These are phyloP conservation scores for Leucophenga varia DNA, from an alignment of 1,140 invertebrate species.

Conservation along the genomic window DNA sequence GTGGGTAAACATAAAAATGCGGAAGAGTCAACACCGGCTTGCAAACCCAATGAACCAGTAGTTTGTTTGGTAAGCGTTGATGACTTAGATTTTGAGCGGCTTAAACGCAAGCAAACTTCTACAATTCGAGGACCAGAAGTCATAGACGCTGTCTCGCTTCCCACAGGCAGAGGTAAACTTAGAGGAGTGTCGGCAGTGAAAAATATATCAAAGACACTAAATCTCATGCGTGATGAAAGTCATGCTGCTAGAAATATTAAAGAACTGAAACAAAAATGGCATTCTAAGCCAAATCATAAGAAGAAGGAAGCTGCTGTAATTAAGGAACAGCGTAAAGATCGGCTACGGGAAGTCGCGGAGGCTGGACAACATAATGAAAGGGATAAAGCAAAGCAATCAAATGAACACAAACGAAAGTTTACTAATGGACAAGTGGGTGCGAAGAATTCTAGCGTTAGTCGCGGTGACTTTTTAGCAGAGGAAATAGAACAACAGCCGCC, in stretches of 20 bases:
- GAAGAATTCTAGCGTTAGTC: constrained; percentile 22
- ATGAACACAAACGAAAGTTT: constrained; percentile 12
- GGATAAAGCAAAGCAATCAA: background rate
- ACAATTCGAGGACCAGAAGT: constrained; percentile 17
- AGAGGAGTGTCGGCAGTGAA: constrained; percentile 28
- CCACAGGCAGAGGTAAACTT: constrained; percentile 27
- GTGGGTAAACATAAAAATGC: too few species aligned
- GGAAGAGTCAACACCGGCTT: too few species aligned
- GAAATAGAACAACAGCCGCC: background rate
- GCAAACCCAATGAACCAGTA: too few species aligned
- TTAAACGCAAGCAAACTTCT: too few species aligned
- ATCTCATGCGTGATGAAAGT: constrained; percentile 8
- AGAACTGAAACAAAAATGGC: constrained; percentile 33
- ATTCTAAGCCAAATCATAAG: constrained; percentile 29
- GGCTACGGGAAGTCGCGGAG: constrained; percentile 31
- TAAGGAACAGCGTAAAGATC: constrained; percentile 35
- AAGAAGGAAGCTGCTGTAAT: constrained; percentile 17
- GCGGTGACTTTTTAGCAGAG: constrained; percentile 37
- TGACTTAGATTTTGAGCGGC: too few species aligned
- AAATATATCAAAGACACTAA: background rate
- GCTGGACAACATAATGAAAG: background rate
- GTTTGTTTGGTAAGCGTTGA: too few species aligned
- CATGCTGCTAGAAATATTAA: constrained; percentile 1
- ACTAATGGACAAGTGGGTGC: constrained; percentile 16
- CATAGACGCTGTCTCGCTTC: constrained; percentile 31